Evolutionary conservation across 2,888 invertebrate species (phyloP).

Genomic region (Calameuta pallipes): DNA sequence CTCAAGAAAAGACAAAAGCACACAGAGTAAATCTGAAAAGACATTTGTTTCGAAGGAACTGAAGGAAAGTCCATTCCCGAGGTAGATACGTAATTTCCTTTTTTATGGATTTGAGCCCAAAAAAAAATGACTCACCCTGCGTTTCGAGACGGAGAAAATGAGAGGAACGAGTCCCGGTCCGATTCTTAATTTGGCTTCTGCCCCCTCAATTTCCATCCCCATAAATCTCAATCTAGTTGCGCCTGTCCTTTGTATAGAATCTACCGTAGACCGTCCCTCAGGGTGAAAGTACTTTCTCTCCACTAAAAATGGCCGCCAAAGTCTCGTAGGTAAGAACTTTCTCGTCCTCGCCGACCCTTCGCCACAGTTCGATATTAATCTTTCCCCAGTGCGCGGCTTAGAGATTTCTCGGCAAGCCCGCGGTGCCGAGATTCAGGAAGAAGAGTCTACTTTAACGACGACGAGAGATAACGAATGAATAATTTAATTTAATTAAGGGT

Average conservation of each 20-base stretch:
- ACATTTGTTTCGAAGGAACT: background rate
- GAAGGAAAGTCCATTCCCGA: background rate
- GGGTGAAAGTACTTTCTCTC: slow-evolving; percentile 42
- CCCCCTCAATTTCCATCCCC: background rate
- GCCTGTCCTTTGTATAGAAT: slow-evolving; percentile 25
- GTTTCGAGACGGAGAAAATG: background rate
- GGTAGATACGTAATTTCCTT: background rate
- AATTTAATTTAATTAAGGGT: slow-evolving; percentile 10
- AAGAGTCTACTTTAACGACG: background rate
- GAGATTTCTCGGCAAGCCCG: background rate
- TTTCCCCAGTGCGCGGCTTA: slow-evolving; percentile 15
- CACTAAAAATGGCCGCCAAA: background rate
- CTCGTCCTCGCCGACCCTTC: slow-evolving; percentile 22
- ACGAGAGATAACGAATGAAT: slow-evolving; percentile 21
- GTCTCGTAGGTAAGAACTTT: slow-evolving; percentile 35
- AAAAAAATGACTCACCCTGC: background rate
- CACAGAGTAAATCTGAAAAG: background rate
- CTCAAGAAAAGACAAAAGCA: background rate
- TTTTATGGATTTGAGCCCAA: background rate
- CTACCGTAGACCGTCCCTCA: slow-evolving; percentile 46
- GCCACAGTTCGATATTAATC: slow-evolving; percentile 46
- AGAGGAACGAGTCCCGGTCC: background rate
- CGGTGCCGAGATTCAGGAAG: background rate
- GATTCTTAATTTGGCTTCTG: background rate
- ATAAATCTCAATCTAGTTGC: background rate